Evolutionary conservation across 2,888 invertebrate species (phyloP).

Genomic region (Amiota communis): DNA sequence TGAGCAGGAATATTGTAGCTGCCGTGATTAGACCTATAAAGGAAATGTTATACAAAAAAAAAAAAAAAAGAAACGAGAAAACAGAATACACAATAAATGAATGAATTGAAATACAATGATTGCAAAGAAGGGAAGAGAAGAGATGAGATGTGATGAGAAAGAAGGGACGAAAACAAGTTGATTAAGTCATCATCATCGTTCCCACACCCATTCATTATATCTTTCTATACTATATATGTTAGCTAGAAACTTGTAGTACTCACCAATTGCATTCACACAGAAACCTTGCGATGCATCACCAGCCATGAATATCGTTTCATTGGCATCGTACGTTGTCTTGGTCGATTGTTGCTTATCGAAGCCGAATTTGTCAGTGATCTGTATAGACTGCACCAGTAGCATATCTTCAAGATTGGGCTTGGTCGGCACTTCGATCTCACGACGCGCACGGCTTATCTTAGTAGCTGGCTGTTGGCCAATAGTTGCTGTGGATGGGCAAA

Average conservation of each 20-base stretch:
- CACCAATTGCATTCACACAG: conserved; percentile 73
- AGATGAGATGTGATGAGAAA: not conserved
- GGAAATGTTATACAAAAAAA: not conserved
- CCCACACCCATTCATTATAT: not conserved
- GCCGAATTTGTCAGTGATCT: conserved; percentile 93
- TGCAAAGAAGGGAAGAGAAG: too few relatives aligned
- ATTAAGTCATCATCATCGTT: conserved; percentile 8
- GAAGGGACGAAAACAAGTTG: not conserved
- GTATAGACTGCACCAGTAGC: conserved; percentile 92
- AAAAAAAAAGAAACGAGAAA: not conserved
- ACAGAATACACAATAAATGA: not conserved
- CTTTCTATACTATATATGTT: not conserved
- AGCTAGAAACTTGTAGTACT: conserved; percentile 48
- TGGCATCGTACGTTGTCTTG: conserved; percentile 74
- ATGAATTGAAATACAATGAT: conserved; percentile 5
- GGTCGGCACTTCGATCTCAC: conserved; percentile 55
- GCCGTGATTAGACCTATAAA: conserved; percentile 55
- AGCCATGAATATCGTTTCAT: conserved; percentile 82
- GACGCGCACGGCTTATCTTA: conserved; percentile 50
- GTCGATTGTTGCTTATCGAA: conserved; percentile 80
- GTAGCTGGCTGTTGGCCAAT: conserved; percentile 36
- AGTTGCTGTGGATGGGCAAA: conserved; percentile 33
- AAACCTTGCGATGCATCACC: conserved; percentile 75
- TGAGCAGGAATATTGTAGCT: conserved; percentile 84
- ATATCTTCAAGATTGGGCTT: conserved; percentile 81